Base-by-base conservation (phyloP, 2,888 invertebrate genomes). In the Entomobrya multifasciata region DNA sequence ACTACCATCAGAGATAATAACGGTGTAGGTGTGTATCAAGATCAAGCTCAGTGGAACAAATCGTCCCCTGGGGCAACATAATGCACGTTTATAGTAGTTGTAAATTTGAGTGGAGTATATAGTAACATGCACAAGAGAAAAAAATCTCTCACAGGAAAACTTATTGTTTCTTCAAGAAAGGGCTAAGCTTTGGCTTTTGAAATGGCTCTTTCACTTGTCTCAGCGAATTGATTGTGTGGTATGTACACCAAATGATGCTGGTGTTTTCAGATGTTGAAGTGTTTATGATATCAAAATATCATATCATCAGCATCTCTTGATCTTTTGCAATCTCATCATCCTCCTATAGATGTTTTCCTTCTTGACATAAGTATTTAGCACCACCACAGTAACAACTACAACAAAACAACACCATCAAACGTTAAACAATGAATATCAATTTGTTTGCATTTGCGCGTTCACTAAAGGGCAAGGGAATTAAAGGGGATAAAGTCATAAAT, bases 11-110 rank as follows among this genome's bases (percentile, higher is more conserved):
- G 36, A 41, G 36, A 17, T 65, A 65, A 65, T 76, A 76, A 76
- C 55, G 30, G 76, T 76, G 55, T 55, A 57, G 76, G 62, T 78
- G 62, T 78, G 62, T 67, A 80, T 80, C 80, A 80, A 80, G 80
- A 80, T 80, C 80, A 85, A 85, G 85, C 72, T 86, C 72, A 86
- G 86, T 86, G 72, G 86, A 86, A 86, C 86, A 86, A 80, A 86
- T 79, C 79, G 20, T 25, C 77, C 86, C 74, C 20, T 36, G 13
- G 17, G 86, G 86, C 76, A 49, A 60, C 60, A 47, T 57, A 41
- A 2, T 17, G 47, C 11, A 20, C 22, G 20, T 49, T 49, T 49
- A 3, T 8, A 36, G 8, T 6, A 4, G 36, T 8, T 6, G 36
- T 8, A 36, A 36, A 4, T 6, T n/a, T n/a, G n/a, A n/a, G n/a